Base-by-base conservation (phyloP, 2,797 vertebrate genomes). In the Myotis myotis region DNA sequence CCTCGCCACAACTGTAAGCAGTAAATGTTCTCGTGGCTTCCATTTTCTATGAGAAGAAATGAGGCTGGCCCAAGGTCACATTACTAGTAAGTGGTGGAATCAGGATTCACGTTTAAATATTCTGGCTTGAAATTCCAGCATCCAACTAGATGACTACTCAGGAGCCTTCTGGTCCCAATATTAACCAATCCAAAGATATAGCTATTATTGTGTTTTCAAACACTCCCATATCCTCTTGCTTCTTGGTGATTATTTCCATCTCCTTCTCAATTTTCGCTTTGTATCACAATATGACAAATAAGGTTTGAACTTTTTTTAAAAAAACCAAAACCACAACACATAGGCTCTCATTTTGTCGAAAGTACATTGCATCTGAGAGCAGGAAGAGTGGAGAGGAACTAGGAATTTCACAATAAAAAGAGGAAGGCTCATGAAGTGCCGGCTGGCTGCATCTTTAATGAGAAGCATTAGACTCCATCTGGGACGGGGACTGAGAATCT, bases 321-420 rank as follows among this genome's bases (percentile, higher is more conserved):
- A 12, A 13, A 47, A 44, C 44, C 44, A 80, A 84, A 68, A 55
- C 25, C 5, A n/a, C 11, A 84, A 81, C 30, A 49, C 19, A 28
- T 36, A 36, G 6, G 22, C 9, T 82, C 25, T 90, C 71, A 47
- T 96, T 90, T 57, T 88, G 68, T 78, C 12, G 25, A 91, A 93
- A 91, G 83, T 28, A 71, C 41, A 55, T 76, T 94, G 88, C 53
- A 86, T 49, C 76, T 75, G 92, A 49, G 95, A 86, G 62, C 41
- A 66, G 80, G 23, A 62, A 95, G 60, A 72, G 22, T 68, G 23
- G 30, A 85, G 47, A 89, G 83, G 82, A 93, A 72, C n/a, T 41
- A 70, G 57, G 79, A 89, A 89, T 60, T 91, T 93, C 79, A 86
- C 70, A 93, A 51, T 89, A 88, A 91, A 95, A 60, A 38, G 47